phyloP scores from a whole-genome alignment of 2,888 invertebrate genomes.

The Hybos culiciformis region DNA sequence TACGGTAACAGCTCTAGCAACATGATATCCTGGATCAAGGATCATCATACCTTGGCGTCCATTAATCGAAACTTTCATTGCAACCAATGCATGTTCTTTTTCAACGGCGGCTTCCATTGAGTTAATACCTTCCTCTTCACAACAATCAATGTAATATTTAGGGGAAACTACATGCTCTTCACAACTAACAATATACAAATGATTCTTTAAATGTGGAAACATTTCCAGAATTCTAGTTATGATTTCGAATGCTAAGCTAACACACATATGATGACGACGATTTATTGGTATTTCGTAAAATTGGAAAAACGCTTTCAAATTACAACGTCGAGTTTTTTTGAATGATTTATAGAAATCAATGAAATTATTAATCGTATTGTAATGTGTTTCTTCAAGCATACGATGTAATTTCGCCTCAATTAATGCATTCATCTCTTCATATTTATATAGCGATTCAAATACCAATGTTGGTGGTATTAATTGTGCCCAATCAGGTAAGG shows the following conservation, averaged over 20 bases:
- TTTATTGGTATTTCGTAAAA: conserved; percentile 67
- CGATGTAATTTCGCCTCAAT: conserved; percentile 69
- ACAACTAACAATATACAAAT: conserved; percentile 67
- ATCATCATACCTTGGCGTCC: conserved; percentile 65
- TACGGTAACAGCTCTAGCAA: conserved; percentile 69
- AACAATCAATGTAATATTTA: conserved; percentile 43
- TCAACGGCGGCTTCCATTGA: conserved; percentile 42
- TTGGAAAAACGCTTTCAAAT: conserved; percentile 58
- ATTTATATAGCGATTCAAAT: conserved; percentile 40
- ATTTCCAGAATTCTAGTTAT: conserved; percentile 52
- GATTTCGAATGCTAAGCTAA: conserved; percentile 73
- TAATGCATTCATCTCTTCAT: conserved; percentile 64
- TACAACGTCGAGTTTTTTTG: conserved; percentile 47
- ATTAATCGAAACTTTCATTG: conserved; percentile 56
- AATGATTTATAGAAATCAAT: conserved; percentile 51
- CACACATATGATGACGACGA: conserved; percentile 70
- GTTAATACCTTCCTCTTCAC: conserved; percentile 39
- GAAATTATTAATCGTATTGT: conserved; percentile 81
- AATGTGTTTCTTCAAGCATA: conserved; percentile 70
- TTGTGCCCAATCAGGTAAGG: conserved; percentile 60
- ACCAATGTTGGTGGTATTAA: conserved; percentile 35
- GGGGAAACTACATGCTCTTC: conserved; percentile 65
- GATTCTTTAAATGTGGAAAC: conserved; percentile 51
- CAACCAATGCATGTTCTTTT: conserved; percentile 79
- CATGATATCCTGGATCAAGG: conserved; percentile 84